These are phyloP conservation scores for Eupsittula cactorum DNA, from an alignment of 2,113 vertebrate species.

Conservation along the genomic window DNA sequence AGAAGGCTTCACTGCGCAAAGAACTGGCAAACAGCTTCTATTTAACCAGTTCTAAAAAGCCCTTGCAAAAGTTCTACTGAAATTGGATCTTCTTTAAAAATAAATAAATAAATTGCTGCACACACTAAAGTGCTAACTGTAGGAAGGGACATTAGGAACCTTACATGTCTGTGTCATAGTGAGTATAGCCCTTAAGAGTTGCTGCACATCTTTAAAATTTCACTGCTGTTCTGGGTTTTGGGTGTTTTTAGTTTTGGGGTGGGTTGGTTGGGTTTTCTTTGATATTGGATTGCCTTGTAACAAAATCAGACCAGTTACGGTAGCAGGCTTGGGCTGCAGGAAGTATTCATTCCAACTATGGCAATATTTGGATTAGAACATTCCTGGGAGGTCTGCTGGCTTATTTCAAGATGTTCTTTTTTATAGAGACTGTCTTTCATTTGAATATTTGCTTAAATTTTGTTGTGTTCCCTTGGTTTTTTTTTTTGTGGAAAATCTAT, in stretches of 20 bases:
- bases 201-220: not conserved
- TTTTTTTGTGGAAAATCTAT: not conserved
- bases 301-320: slow-evolving; percentile 36
- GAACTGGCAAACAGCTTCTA: slow-evolving; percentile 17
- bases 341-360: not conserved
- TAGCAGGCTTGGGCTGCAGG: not conserved
- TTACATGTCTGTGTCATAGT: not conserved
- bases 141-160: not conserved
- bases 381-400: slow-evolving; percentile 31
- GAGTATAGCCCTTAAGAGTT: slow-evolving; percentile 1
- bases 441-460: not conserved
- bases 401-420: slow-evolving; percentile 28
- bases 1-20: slow-evolving; percentile 35
- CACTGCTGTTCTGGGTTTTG: accelerated
- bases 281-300: not conserved
- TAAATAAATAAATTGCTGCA: not conserved
- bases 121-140: not conserved
- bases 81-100: not conserved
- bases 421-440: not conserved
- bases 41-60: not conserved
- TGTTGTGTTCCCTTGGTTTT: accelerated
- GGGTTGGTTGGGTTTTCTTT: not conserved
- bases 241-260: not conserved
- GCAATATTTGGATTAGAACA: slow-evolving; percentile 41
- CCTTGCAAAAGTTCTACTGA: slow-evolving; percentile 7